Base-by-base conservation (phyloP, 1,140 invertebrate genomes). In the Rhopalosiphum maidis region DNA sequence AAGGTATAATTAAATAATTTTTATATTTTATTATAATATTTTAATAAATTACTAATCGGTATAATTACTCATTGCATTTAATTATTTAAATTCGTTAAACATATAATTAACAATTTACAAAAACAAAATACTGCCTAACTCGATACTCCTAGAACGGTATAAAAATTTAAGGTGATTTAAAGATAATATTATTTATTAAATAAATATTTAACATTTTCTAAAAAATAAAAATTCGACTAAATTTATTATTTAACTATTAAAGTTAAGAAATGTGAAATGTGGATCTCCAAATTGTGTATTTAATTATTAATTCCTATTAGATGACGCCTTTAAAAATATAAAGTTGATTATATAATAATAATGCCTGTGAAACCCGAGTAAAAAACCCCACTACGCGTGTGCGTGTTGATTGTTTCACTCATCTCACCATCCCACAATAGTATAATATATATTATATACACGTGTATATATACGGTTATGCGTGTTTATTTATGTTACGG, bases 311-410 rank as follows among this genome's bases (percentile, higher is more conserved):
- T 77, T 30, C 15, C n/a, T n/a, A 77, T n/a, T n/a, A 68, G 9
- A 68, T 11, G 60, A 77, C 30, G 15, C 15, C 5, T 77, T 18
- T 18, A 77, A 77, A n/a, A 77, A 77, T 51, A 77, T n/a, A 77
- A 77, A 86, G 11, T 87, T 22, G 43, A n/a, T 90, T 90, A 60
- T 43, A 60, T 90, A 60, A 90, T 37, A 77, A 77, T n/a, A 35
- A 15, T 2, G 41, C 25, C 23, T 30, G 54, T 90, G 88, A 90
- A 90, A 90, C 30, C 88, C 37, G 88, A 90, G 88, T 43, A 60
- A 37, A 90, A 90, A 90, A 90, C 55, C 88, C 51, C 37, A 60
- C 88, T 43, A 60, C 23, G 60, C 15, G 15, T 77, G 15, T 77
- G 30, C 60, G 60, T 77, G 60, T 77, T n/a, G 60, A 77, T 18